These are phyloP conservation scores for Platycnemis pennipes DNA, from an alignment of 2,888 invertebrate genomes.

Conservation along the genomic window DNA sequence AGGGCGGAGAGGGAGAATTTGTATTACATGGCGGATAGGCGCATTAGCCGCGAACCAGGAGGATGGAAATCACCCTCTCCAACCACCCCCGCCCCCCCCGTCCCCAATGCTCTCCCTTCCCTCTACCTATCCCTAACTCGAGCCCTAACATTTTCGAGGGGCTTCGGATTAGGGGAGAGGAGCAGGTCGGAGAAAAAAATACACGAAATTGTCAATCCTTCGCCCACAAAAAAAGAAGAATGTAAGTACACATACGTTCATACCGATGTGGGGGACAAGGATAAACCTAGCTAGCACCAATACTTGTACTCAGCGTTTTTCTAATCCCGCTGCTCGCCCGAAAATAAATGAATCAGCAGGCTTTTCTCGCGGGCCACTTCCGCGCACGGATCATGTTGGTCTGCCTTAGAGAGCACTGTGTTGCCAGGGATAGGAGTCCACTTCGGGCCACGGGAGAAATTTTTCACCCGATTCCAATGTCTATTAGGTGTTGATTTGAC, in stretches of 20 bases:
- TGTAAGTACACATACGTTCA: neutral
- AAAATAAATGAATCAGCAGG: no score
- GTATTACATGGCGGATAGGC: neutral
- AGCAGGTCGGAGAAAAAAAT: neutral
- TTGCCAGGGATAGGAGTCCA: no score
- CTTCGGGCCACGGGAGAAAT: no score
- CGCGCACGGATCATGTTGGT: no score
- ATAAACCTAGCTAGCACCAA: neutral
- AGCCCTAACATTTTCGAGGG: slow-evolving; percentile 3
- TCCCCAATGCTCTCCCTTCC: neutral
- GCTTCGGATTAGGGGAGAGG: neutral
- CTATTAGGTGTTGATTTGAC: no score
- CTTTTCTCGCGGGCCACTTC: no score
- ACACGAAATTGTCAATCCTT: neutral
- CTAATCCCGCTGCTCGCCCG: neutral
- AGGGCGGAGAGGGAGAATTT: neutral
- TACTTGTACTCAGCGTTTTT: neutral
- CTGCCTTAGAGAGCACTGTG: no score
- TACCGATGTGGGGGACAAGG: neutral
- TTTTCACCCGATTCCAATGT: no score
- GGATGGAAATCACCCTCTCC: neutral
- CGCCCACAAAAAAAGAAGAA: neutral
- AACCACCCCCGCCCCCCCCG: neutral
- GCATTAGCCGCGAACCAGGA: neutral
- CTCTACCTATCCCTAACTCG: neutral